Percentiles rank a stretch among this genome's conserved stretches.
phyloP scores from a whole-genome alignment of 2,113 vertebrate species.

The Strix uralensis region DNA sequence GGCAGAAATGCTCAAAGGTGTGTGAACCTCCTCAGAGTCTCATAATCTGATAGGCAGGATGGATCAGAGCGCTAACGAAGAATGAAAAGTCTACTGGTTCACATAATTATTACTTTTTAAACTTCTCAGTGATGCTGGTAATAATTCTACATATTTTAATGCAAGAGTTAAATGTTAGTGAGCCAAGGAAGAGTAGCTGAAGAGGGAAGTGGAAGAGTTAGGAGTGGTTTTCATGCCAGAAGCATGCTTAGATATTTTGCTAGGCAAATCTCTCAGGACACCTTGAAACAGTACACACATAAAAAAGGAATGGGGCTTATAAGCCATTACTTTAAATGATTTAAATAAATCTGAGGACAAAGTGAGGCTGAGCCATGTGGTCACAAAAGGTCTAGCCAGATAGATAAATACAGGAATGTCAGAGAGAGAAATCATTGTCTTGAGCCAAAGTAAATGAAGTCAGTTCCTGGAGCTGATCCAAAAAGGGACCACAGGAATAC shows the following conservation, averaged over 20 bases:
- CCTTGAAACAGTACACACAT: background rate
- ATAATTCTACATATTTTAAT: background rate
- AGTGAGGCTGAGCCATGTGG: background rate
- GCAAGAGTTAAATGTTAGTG: background rate
- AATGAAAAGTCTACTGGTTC: background rate
- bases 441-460: background rate
- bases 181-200: background rate
- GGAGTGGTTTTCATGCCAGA: background rate
- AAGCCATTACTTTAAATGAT: background rate
- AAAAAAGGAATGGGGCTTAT: background rate
- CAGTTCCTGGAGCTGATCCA: background rate
- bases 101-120: background rate
- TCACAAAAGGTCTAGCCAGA: background rate
- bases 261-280: background rate
- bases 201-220: background rate
- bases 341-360: background rate
- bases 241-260: background rate
- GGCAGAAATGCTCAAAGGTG: slow-evolving; percentile 75
- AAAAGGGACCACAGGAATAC: background rate
- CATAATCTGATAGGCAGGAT: background rate
- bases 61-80: background rate
- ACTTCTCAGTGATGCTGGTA: background rate
- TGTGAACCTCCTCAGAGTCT: background rate
- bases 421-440: background rate
- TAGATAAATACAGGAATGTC: background rate